Base-by-base conservation (phyloP, 2,797 vertebrate genomes). In the Sebastes oblongus region DNA sequence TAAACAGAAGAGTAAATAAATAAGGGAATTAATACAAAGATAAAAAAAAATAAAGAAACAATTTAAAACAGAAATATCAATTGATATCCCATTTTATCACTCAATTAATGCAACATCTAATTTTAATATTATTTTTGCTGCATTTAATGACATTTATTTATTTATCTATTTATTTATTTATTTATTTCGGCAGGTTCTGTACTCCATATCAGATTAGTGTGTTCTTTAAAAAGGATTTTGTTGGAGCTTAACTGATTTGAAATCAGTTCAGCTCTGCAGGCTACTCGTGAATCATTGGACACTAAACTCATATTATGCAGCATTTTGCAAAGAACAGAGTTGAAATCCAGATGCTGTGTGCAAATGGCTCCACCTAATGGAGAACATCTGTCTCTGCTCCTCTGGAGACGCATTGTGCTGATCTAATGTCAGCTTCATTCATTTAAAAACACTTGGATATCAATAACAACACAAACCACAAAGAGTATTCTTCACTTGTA, bases 361-460 rank as follows among this genome's bases (percentile, higher is more conserved):
- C 6, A 18, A 61, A 79, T 16, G 65, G 72, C 88, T 0, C 77
- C 83, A 80, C 66, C 84, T 82, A 36, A 82, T 90, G 92, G 90
- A 65, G 4, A 54, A 46, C 1, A 4, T 3, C 50, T 4, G 3
- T 29, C 55, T 80, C 36, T 71, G 60, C 75, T 3, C 0, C 58
- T 2, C 20, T 7, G 3, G 8, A n/a, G 18, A 36, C 32, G 16
- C 1, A 20, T 8, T 3, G 22, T 50, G 29, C 61, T n/a, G 14
- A 10, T 52, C 18, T 14, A 2, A 64, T 24, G 22, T 65, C 61
- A 65, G 34, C 61, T 54, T 36, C 16, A 29, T 68, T 46, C 13
- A 55, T 14, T 36, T 6, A 30, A 8, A 46, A 60, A 27, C 2
- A 64, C 13, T 32, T 32, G 1, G 3, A 62, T 18, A 61, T 14